Evolutionary conservation across 2,113 vertebrate species (phyloP).

Genomic region (Myxocyprinus asiaticus): DNA sequence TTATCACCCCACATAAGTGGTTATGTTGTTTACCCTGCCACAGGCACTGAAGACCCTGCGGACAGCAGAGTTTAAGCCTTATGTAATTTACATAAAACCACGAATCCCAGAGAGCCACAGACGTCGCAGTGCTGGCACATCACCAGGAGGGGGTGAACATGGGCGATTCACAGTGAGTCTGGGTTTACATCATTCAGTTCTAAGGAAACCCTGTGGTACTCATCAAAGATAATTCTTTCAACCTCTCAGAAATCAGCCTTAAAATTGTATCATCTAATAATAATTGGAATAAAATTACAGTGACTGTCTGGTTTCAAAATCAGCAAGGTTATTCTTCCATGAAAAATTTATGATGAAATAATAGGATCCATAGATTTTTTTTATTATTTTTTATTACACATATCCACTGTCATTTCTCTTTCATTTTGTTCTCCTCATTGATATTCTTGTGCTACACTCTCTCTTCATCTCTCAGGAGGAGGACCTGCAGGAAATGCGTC

Average conservation of each 20-base stretch:
- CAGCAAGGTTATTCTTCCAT: background rate
- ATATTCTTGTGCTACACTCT: background rate
- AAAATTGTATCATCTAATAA: background rate
- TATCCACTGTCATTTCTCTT: background rate
- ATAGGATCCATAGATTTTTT: background rate
- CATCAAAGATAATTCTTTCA: background rate
- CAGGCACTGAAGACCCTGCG: conserved; percentile 89
- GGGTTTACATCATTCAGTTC: background rate
- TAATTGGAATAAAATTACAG: background rate
- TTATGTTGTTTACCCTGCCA: background rate
- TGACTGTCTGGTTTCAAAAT: conserved; percentile 1
- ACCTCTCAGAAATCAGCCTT: conserved; percentile 16
- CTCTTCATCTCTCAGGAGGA: conserved; percentile 78
- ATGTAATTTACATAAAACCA: conserved; percentile 91
- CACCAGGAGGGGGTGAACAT: conserved; percentile 81
- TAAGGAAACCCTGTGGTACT: background rate
- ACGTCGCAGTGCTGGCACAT: conserved; percentile 72
- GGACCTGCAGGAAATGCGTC: conserved; percentile 87
- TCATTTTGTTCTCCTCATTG: background rate
- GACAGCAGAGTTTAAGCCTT: conserved; percentile 92
- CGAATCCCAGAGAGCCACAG: conserved; percentile 80
- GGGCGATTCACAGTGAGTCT: conserved; percentile 71
- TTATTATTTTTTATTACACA: background rate
- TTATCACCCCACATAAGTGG: too few relatives aligned
- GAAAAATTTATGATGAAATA: background rate